Evolutionary conservation across 2,888 invertebrate species (phyloP), one percentile per base, ranked within the genome.

Genomic region (Maniola hyperantus): DNA sequence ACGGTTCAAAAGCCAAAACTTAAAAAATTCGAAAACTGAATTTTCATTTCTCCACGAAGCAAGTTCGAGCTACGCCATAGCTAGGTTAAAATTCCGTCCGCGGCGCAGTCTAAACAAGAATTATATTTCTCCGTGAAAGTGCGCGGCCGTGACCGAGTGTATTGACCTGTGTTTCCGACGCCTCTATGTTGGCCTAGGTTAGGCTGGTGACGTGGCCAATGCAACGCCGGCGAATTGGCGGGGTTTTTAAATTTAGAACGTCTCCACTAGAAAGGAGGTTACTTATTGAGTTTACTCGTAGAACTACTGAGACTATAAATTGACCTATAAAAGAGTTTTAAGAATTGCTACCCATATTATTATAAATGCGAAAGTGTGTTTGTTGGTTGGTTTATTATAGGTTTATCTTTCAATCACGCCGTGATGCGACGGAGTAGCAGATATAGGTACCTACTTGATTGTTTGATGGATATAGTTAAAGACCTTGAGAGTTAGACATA

Each of bases 141-240:
- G 82, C 81, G 79, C 81, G 88, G 83, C 89, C 90, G 76, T 89
- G 90, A 89, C 89, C 88, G 88, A 84, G 89, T 79, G 88, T 88
- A 88, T 82, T 87, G 90, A 89, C 88, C 89, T 82, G 79, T 77
- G 84, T 76, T 79, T 81, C 84, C 84, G 84, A 83, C 81, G 82
- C 76, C 73, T 77, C 84, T 83, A 83, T 79, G 85, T 88, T 89
- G 86, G 88, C 87, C 91, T 90, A 91, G 91, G 91, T 90, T 89
- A 88, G 84, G 84, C 79, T 75, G 75, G 71, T 84, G 85, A 88
- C 87, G 87, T 85, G 86, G 83, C 62, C 66, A 54, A 64, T 67
- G 50, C 57, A 44, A 59, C 51, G 65, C 46, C 18, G 46, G 55
- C 13, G 63, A 63, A 63, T 63, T 68, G 66, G 67, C 69, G 69